phyloP scores from a whole-genome alignment of 2,113 vertebrate species.

The Syngnathus scovelli region DNA sequence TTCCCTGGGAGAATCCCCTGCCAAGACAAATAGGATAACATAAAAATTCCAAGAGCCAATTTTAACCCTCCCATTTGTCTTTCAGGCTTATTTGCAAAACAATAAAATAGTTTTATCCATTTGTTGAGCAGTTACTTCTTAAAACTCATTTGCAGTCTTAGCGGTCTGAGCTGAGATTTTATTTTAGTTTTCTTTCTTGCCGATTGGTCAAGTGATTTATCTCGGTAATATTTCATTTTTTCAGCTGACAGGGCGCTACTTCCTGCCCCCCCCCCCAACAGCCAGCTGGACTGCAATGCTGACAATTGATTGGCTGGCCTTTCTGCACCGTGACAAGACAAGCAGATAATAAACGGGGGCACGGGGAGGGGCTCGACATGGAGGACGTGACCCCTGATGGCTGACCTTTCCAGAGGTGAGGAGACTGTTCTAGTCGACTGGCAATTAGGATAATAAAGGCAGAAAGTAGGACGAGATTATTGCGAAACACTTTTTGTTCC shows the following conservation, averaged over 20 bases:
- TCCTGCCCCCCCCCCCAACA: conserved; percentile 27
- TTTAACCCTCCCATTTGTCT: conserved; percentile 10
- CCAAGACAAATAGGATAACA: conserved; percentile 60
- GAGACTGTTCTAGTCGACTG: background rate
- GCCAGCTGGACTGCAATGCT: conserved; percentile 41
- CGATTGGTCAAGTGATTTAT: conserved; percentile 26
- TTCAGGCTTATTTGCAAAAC: conserved; percentile 15
- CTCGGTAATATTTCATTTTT: conserved; percentile 52
- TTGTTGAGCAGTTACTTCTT: background rate
- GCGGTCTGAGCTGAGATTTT: background rate
- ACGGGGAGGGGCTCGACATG: conserved; percentile 7
- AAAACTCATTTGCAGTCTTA: background rate
- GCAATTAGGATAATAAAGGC: conserved; percentile 3
- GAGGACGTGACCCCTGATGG: conserved; percentile 42
- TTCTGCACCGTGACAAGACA: conserved; percentile 29
- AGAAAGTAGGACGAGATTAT: conserved; percentile 6
- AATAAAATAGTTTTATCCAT: conserved; percentile 13
- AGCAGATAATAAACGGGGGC: conserved; percentile 53
- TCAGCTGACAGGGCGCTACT: conserved; percentile 35
- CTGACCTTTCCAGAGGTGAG: conserved; percentile 36
- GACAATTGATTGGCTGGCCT: conserved; percentile 56
- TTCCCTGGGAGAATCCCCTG: conserved; percentile 28
- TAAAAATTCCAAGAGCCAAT: conserved; percentile 43
- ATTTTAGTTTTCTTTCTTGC: background rate
- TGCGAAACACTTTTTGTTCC: background rate